phyloP scores from a whole-genome alignment of 2,113 vertebrate genomes.

The Hyperoodon ampullatus region DNA sequence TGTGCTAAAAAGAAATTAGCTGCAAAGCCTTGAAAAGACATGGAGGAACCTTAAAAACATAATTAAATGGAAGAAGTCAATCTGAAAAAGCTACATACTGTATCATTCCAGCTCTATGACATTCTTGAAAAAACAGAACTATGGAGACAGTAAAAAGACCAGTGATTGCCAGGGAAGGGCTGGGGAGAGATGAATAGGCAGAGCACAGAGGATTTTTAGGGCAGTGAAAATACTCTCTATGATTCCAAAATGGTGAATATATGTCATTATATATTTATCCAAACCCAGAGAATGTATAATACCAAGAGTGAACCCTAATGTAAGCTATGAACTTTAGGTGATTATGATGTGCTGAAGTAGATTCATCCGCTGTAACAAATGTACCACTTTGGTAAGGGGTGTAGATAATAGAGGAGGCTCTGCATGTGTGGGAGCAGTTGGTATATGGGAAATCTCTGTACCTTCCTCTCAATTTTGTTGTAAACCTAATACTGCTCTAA shows the following conservation, averaged over 20 bases:
- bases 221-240: neutral
- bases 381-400: too few species aligned
- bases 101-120: neutral
- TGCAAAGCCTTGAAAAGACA: neutral
- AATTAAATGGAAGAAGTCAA: neutral
- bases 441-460: neutral
- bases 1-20: neutral
- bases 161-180: too few species aligned
- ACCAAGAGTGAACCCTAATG: neutral
- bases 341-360: neutral
- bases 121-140: neutral
- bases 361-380: neutral
- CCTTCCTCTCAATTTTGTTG: neutral
- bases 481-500: neutral
- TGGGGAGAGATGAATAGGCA: neutral
- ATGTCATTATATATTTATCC: neutral
- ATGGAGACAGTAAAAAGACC: neutral
- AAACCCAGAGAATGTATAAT: neutral
- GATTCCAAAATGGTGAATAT: neutral
- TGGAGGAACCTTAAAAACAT: neutral
- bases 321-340: neutral
- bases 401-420: neutral
- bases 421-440: neutral
- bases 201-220: neutral
- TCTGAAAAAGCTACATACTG: neutral